A percentile compares a stretch with the other conserved stretches of the same genome.
Conservation (phyloP, 1,140 invertebrate genomes). For the Papilio polytes region DNA sequence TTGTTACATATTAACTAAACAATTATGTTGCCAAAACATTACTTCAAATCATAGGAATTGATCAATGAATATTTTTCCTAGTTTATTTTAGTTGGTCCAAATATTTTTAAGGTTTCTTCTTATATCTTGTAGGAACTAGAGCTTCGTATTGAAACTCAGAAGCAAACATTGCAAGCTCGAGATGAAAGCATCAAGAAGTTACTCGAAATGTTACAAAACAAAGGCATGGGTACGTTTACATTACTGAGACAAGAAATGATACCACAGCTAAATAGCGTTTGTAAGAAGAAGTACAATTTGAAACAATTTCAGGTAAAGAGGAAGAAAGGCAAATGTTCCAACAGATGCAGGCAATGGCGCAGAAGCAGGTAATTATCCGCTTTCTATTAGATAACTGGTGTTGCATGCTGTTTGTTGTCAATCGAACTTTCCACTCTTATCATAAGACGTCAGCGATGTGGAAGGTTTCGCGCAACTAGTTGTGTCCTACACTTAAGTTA, state of each 20-base stretch:
- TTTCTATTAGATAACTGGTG: conserved; percentile 53
- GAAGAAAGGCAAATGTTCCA: conserved; percentile 97
- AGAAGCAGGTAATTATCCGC: conserved; percentile 95
- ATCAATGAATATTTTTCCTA: neutral
- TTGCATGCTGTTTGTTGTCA: conserved; percentile 63
- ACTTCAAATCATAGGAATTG: neutral
- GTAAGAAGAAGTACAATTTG: conserved; percentile 49
- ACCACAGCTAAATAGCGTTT: neutral
- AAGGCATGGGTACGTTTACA: conserved; percentile 94
- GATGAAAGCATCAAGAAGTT: conserved; percentile 99
- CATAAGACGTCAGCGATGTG: conserved; percentile 20
- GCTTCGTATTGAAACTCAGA: conserved; percentile 98
- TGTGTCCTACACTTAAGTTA: conserved; percentile 60
- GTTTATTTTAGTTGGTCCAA: neutral
- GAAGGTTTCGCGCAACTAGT: conserved; percentile 32
- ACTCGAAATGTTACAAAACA: conserved; percentile 98
- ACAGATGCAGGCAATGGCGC: conserved; percentile 97
- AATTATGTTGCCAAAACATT: neutral
- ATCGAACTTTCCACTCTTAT: conserved; percentile 46
- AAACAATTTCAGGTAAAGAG: conserved; percentile 91
- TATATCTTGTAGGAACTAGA: conserved; percentile 91
- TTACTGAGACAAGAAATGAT: conserved; percentile 37
- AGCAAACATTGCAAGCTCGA: conserved; percentile 96
- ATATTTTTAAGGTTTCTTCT: conserved; percentile 36
- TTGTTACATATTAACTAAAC: neutral